These are phyloP conservation scores for Trematomus bernacchii DNA, from an alignment of 2,797 vertebrate genomes.

Conservation along the genomic window DNA sequence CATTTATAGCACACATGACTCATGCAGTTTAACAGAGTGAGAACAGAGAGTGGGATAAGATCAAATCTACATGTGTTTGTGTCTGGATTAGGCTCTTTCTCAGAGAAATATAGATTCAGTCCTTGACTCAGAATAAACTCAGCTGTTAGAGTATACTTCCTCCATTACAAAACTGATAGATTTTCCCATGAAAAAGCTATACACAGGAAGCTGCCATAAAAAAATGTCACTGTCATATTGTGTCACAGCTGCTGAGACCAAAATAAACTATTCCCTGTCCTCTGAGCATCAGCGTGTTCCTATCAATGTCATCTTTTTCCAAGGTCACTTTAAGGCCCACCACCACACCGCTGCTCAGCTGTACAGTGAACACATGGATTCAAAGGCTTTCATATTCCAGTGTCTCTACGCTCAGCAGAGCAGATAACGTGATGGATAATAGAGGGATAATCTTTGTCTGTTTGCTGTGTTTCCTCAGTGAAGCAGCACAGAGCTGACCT, in stretches of 20 bases:
- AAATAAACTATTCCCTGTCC: conserved; percentile 59
- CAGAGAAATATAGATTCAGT: conserved; percentile 33
- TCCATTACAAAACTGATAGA: conserved; percentile 44
- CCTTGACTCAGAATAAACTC: conserved; percentile 23
- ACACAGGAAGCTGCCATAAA: conserved; percentile 55
- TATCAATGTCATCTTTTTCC: conserved; percentile 77
- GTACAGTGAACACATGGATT: conserved; percentile 32
- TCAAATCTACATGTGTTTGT: conserved; percentile 21
- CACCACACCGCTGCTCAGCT: conserved; percentile 48
- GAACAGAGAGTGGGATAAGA: conserved; percentile 30
- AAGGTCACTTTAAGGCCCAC: conserved; percentile 83
- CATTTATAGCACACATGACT: conserved; percentile 77
- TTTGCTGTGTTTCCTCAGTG: conserved; percentile 71
- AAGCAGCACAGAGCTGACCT: conserved; percentile 75
- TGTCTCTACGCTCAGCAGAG: conserved; percentile 45
- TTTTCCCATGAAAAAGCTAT: conserved; percentile 45
- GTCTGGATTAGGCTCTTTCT: conserved; percentile 26
- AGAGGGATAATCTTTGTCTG: conserved; percentile 65
- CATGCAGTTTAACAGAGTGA: conserved; percentile 69
- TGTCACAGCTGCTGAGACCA: conserved; percentile 60
- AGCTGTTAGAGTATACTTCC: conserved; percentile 34
- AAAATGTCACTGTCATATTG: conserved; percentile 35
- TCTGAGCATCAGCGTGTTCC: conserved; percentile 40
- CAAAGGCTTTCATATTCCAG: conserved; percentile 39
- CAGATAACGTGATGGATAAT: conserved; percentile 59